Percentiles rank a stretch among this genome's conserved stretches.
These are phyloP conservation scores for Achlya flavicornis DNA, from an alignment of 2,888 invertebrate genomes.

Conservation along the genomic window DNA sequence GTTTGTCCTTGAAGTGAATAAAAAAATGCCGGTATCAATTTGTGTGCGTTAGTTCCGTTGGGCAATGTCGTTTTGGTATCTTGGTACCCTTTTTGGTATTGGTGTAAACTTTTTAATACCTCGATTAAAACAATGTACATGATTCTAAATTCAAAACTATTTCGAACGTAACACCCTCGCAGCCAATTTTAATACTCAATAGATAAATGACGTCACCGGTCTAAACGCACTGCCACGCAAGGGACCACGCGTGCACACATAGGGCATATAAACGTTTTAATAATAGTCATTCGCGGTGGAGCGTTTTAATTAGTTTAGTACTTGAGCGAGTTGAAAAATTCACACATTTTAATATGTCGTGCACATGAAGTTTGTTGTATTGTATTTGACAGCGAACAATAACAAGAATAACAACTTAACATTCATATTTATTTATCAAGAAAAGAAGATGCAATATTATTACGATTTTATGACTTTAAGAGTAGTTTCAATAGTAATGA, in stretches of 20 bases:
- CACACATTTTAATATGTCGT: not conserved
- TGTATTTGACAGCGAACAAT: no score
- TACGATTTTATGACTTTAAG: no score
- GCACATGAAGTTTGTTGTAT: not conserved
- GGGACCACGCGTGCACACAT: slow-evolving; percentile 31
- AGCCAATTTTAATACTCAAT: slow-evolving; percentile 5
- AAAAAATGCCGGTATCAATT: not conserved
- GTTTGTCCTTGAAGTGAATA: not conserved
- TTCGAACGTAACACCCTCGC: not conserved
- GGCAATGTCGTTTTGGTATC: not conserved
- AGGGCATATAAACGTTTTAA: slow-evolving; percentile 23
- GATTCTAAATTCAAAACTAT: not conserved
- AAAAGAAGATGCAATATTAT: no score
- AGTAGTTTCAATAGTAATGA: no score
- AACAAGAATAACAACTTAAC: no score
- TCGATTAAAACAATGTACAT: no score
- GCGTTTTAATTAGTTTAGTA: slow-evolving; percentile 16
- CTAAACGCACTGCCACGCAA: slow-evolving; percentile 38
- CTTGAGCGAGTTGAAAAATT: not conserved
- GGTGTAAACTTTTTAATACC: not conserved
- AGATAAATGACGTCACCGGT: slow-evolving; percentile 20
- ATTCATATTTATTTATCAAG: no score
- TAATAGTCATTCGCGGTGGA: slow-evolving; percentile 24
- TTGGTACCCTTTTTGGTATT: not conserved
- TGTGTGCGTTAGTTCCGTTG: not conserved